Evolutionary conservation across 2,888 invertebrate genomes (phyloP).

Genomic region (Operophtera brumata): DNA sequence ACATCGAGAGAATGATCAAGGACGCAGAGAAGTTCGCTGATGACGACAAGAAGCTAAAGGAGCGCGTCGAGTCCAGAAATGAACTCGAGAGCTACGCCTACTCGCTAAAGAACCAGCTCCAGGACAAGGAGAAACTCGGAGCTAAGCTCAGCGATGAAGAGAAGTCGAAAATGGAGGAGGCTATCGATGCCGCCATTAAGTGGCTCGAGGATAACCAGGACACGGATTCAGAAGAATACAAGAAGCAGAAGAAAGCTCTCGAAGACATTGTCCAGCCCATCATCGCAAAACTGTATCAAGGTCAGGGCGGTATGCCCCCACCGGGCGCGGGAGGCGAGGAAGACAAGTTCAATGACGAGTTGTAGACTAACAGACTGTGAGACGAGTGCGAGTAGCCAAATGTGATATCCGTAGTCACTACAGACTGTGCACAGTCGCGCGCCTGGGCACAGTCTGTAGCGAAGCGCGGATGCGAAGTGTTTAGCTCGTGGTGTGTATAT

Average conservation of each 20-base stretch:
- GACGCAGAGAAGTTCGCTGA: constrained; percentile 99
- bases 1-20: constrained; percentile 99
- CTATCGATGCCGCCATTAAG: constrained; percentile 97
- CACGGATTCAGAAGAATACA: constrained; percentile 94
- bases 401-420: constrained; percentile 60
- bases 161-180: constrained; percentile 96
- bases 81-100: constrained; percentile 98
- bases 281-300: constrained; percentile 97
- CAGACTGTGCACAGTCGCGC: constrained; percentile 40
- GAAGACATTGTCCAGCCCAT: constrained; percentile 98
- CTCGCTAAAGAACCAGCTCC: constrained; percentile 97
- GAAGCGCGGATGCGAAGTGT: constrained; percentile 57
- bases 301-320: constrained; percentile 89
- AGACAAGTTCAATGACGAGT: constrained; percentile 91
- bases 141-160: constrained; percentile 93
- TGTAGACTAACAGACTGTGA: constrained; percentile 80
- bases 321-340: constrained; percentile 86
- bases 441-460: constrained; percentile 44
- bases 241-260: constrained; percentile 96
- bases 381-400: constrained; percentile 64
- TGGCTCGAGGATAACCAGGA: constrained; percentile 98
- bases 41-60: constrained; percentile 98
- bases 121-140: constrained; percentile 98
- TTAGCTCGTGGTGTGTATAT: constrained; percentile 72
- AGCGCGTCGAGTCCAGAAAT: constrained; percentile 97